Evolutionary conservation across 23 tunicate genomes (phyloP), one percentile per base, ranked within the genome.

Genomic region (Oikopleura albicans): DNA sequence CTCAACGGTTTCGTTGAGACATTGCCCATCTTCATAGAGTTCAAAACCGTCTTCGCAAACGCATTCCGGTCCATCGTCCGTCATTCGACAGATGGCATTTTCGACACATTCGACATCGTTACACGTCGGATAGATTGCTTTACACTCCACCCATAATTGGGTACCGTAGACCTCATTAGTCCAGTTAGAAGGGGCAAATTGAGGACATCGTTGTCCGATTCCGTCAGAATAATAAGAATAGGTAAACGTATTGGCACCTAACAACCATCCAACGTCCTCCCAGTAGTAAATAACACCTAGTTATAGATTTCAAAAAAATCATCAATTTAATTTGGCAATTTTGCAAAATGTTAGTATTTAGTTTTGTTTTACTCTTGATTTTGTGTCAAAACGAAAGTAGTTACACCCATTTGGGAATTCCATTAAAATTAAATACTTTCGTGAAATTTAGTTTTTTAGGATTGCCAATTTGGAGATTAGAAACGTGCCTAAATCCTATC

Each of bases 241-340:
- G 4, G 79, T 71, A 29, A 71, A 71, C 2, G 79, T 71, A 37
- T 71, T 71, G 79, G 79, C 79, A 29, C 79, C 79, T 4, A 71
- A 16, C 4, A 71, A 37, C 79, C 79, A 71, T 71, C 79, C 79
- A 16, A 71, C 79, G 31, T 71, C 79, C 31, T 71, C 79, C 79
- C 79, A 71, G 37, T 71, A 71, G 79, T 71, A 71, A 4, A 71
- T 71, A 29, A 71, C 35, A 31, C 79, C n/a, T n/a, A n/a, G n/a
- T n/a, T n/a, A n/a, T n/a, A n/a, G n/a, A n/a, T n/a, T n/a, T n/a
- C n/a, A n/a, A n/a, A n/a, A n/a, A n/a, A n/a, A n/a, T n/a, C n/a
- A n/a, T n/a, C n/a, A n/a, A n/a, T n/a, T n/a, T n/a, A n/a, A n/a
- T n/a, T n/a, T n/a, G n/a, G n/a, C n/a, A n/a, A n/a, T n/a, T n/a